Percentiles rank a stretch among this genome's conserved stretches.
Evolutionary conservation across 2,113 vertebrate genomes (phyloP).

Genomic region (Sardina pilchardus): DNA sequence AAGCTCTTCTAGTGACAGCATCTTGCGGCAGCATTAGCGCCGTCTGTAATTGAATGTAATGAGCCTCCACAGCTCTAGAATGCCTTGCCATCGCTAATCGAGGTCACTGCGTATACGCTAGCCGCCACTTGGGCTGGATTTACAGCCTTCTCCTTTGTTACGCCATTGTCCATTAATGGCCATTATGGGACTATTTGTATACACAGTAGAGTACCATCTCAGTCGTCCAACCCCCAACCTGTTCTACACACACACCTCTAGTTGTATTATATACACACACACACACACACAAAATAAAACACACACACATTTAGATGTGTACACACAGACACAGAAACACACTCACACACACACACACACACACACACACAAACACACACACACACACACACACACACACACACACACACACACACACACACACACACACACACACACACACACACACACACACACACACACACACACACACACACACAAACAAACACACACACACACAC

Average conservation of each 20-base stretch:
- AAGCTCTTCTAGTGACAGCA: too few species aligned
- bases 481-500: background rate
- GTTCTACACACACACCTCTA: background rate
- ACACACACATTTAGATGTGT: background rate
- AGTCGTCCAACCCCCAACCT: background rate
- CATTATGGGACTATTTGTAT: background rate
- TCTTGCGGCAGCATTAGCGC: too few species aligned
- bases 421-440: too few species aligned
- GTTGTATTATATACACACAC: too few species aligned
- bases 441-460: too few species aligned
- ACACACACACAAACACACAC: too few species aligned
- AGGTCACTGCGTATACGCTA: constrained; percentile 26
- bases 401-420: too few species aligned
- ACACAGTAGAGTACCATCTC: background rate
- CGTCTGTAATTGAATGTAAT: background rate
- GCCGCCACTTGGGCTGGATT: background rate
- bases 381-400: too few species aligned
- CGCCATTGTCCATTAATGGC: background rate
- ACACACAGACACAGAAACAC: background rate
- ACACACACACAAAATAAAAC: background rate
- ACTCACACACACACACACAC: background rate
- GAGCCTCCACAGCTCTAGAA: constrained; percentile 48
- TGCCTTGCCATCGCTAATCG: constrained; percentile 49
- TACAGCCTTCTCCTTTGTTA: background rate
- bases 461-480: background rate